Evolutionary conservation across 30 jellyfish, hydroid and myxozoan genomes (phyloP).

Genomic region (Catostylus mosaicus): DNA sequence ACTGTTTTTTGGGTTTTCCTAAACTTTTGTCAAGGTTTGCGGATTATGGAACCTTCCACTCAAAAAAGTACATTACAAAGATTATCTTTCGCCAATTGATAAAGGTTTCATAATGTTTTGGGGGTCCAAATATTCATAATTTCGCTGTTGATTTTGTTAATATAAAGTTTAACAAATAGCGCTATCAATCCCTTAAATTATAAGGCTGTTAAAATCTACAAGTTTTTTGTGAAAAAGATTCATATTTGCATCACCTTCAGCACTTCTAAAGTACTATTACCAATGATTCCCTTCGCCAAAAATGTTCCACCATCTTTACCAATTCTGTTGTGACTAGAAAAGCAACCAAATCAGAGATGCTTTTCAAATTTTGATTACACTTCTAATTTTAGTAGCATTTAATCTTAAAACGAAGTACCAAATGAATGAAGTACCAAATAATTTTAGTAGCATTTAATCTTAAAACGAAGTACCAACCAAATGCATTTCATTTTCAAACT

Average conservation of each 20-base stretch:
- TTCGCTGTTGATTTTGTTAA: neutral
- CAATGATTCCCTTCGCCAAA: conserved; percentile 75
- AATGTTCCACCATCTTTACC: conserved; percentile 74
- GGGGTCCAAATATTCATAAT: too few relatives aligned
- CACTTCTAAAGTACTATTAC: conserved; percentile 77
- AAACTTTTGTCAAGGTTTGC: too few relatives aligned
- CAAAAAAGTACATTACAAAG: too few relatives aligned
- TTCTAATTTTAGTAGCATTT: neutral
- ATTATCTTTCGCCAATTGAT: neutral
- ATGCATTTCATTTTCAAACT: too few relatives aligned
- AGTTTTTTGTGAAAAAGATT: neutral
- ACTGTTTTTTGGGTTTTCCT: too few relatives aligned
- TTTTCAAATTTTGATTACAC: neutral
- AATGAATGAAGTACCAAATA: too few relatives aligned
- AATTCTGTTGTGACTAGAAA: conserved; percentile 77
- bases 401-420: too few relatives aligned
- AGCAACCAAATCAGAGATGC: neutral
- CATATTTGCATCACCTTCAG: conserved; percentile 50
- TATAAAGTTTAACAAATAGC: neutral
- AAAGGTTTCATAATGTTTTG: neutral
- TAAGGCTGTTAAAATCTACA: neutral
- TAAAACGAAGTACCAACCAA: too few relatives aligned
- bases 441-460: too few relatives aligned
- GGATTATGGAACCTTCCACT: too few relatives aligned
- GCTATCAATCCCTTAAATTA: neutral